A percentile compares a stretch with the other conserved stretches of the same genome.
phyloP scores from a whole-genome alignment of 2,888 invertebrate species.

The Azorinus chamasolen region DNA sequence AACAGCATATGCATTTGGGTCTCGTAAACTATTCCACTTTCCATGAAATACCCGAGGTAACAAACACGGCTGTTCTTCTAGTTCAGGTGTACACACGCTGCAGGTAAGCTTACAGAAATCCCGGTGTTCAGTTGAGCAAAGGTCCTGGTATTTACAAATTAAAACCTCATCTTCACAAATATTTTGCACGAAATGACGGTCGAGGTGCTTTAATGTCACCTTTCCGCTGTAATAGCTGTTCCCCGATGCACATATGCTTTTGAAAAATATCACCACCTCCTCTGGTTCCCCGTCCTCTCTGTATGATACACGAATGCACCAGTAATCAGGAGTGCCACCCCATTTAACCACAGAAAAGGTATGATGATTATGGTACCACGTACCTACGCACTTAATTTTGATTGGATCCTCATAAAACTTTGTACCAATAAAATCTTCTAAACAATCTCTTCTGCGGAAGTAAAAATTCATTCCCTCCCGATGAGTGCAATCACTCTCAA shows the following conservation, averaged over 20 bases:
- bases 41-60: constrained; percentile 44
- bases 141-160: constrained; percentile 58
- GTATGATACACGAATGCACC: constrained; percentile 52
- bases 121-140: constrained; percentile 52
- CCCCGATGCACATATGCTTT: constrained; percentile 51
- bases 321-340: constrained; percentile 46
- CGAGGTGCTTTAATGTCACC: constrained; percentile 55
- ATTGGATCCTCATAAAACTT: constrained; percentile 33
- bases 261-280: constrained; percentile 53
- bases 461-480: constrained; percentile 61
- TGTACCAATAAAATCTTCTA: constrained; percentile 32
- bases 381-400: constrained; percentile 49
- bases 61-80: constrained; percentile 55
- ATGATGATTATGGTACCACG: constrained; percentile 48
- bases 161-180: constrained; percentile 62
- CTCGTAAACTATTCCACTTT: constrained; percentile 52
- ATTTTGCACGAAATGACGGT: constrained; percentile 59
- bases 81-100: constrained; percentile 56
- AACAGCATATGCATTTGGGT: constrained; percentile 42
- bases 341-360: constrained; percentile 60
- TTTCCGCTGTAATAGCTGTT: constrained; percentile 31
- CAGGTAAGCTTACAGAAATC: constrained; percentile 61
- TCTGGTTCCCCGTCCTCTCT: constrained; percentile 21
- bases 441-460: constrained; percentile 56
- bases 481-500: constrained; percentile 58